Conservation (phyloP, 1,140 invertebrate genomes). For the Heliconius congener region DNA sequence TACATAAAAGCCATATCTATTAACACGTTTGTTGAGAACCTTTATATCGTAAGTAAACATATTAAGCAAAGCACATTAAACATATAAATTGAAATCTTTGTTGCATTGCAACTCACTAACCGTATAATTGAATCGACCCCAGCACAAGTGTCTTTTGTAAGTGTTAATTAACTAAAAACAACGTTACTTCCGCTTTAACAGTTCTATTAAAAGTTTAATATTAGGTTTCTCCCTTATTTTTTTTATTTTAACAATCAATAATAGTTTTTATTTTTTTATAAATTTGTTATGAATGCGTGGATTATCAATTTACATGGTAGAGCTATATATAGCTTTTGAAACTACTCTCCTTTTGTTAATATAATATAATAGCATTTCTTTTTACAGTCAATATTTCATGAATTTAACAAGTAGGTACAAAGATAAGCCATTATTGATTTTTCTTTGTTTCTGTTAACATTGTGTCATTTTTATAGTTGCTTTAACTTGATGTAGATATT, state of each 20-base stretch:
- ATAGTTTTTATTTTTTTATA: not conserved
- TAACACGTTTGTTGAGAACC: not conserved
- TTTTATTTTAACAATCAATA: not conserved
- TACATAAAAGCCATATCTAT: not conserved
- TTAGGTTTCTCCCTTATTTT: conserved; percentile 1
- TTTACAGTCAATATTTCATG: too few relatives aligned
- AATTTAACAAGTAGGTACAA: too few relatives aligned
- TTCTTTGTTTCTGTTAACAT: too few relatives aligned
- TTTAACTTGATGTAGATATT: not conserved
- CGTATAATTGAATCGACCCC: conserved; percentile 29
- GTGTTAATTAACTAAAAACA: conserved; percentile 31
- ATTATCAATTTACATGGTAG: too few relatives aligned
- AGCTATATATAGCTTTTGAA: too few relatives aligned
- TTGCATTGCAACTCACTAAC: conserved; percentile 28
- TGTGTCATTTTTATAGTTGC: too few relatives aligned
- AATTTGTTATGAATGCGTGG: not conserved
- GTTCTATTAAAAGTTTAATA: conserved; percentile 7
- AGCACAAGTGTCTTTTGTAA: conserved; percentile 31
- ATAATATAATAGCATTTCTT: too few relatives aligned
- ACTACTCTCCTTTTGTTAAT: too few relatives aligned
- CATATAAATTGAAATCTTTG: conserved; percentile 18
- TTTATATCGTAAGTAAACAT: not conserved
- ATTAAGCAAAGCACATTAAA: not conserved
- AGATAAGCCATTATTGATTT: too few relatives aligned
- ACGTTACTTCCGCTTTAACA: conserved; percentile 16